These are phyloP conservation scores for Leptopilina myrica DNA, from an alignment of 2,888 invertebrate species.

Conservation along the genomic window DNA sequence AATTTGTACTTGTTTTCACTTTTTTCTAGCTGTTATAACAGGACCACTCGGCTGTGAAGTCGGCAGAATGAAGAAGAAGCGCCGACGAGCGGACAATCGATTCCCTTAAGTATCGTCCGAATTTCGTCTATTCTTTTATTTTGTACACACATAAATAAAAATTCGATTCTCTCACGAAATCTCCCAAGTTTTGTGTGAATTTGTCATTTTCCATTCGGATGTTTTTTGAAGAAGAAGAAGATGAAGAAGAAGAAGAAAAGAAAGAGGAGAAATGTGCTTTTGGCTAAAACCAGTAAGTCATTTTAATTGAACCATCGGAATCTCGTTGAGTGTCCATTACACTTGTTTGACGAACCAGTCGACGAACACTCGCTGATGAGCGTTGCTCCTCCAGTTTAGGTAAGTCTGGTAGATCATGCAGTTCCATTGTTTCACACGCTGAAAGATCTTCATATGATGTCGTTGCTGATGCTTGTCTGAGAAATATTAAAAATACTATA, in stretches of 20 bases:
- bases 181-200: background rate
- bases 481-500: constrained; percentile 31
- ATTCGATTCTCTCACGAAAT: constrained; percentile 31
- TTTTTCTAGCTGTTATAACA: constrained; percentile 87
- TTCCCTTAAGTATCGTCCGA: constrained; percentile 47
- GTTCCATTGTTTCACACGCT: constrained; percentile 76
- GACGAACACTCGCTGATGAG: constrained; percentile 73
- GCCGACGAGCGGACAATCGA: constrained; percentile 52
- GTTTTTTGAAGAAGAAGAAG: background rate
- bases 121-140: constrained; percentile 44
- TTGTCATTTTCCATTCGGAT: background rate
- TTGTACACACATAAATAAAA: constrained; percentile 38
- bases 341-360: constrained; percentile 87
- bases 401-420: constrained; percentile 68
- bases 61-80: constrained; percentile 9
- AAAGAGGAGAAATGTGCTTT: background rate
- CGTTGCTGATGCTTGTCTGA: constrained; percentile 79
- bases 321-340: constrained; percentile 89
- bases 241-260: background rate
- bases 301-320: constrained; percentile 87
- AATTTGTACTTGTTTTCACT: constrained; percentile 45
- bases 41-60: constrained; percentile 80
- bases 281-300: constrained; percentile 90
- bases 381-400: constrained; percentile 59
- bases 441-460: constrained; percentile 88